Base-by-base conservation (phyloP, 23 tunicate genomes). In the Clavelina lepadiformis region DNA sequence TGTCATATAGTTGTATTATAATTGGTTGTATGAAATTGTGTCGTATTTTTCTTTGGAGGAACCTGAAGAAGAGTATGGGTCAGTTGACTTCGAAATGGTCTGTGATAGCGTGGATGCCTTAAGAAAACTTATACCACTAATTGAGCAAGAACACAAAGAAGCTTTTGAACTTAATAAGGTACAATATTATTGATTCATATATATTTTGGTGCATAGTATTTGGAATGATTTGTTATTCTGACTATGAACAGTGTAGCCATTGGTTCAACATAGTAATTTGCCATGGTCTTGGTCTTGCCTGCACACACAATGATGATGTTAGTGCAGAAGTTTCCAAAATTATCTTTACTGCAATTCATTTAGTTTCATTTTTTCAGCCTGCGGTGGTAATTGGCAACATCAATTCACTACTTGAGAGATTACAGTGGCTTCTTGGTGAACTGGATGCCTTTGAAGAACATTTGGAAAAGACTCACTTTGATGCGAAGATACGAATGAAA, bases 31-130 rank as follows among this genome's bases (percentile, higher is more conserved):
- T n/a, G n/a, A n/a, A n/a, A n/a, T n/a, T n/a, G n/a, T n/a, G n/a
- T n/a, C n/a, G n/a, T n/a, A n/a, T n/a, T n/a, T n/a, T 22, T 27
- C 47, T 6, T 25, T 23, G 6, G 37, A 78, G 66, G 84, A 68
- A 24, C 84, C 80, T 6, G 74, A 50, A 3, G 63, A 32, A 28
- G 69, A 58, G 28, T 75, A 65, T 67, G 91, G 91, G 19, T 60
- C 65, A 8, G 47, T 83, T 3, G 81, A 83, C 36, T 83, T 83
- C 51, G 91, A 83, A 51, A 53, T 75, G 82, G 69, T 83, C 15
- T 83, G 91, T 49, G 91, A 83, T 30, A 75, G 61, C 44, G 56
- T 83, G 28, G 75, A 68, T 15, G 65, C 81, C 5, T 45, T 83
- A 21, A 63, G 58, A 6, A 34, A 25, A 1, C 60, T 83, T 2